Evolutionary conservation across 2,888 invertebrate genomes (phyloP).

Genomic region (Pristionchus maxplancki): DNA sequence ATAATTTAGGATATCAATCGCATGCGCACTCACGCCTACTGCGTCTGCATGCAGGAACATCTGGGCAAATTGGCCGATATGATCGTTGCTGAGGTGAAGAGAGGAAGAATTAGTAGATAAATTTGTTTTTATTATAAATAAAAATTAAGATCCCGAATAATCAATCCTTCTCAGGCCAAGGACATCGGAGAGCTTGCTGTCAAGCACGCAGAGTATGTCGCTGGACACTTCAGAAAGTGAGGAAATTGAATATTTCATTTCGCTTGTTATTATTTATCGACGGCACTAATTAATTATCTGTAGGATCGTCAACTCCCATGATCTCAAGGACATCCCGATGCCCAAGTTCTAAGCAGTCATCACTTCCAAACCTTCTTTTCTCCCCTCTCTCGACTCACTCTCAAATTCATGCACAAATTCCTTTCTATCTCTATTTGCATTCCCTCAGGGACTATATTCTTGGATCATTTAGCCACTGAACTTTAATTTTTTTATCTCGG

Average conservation of each 20-base stretch:
- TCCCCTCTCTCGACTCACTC: neutral
- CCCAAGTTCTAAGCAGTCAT: neutral
- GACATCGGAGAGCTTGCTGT: neutral
- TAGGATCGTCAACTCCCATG: neutral
- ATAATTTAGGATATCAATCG: conserved; percentile 34
- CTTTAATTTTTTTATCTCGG: too few species aligned
- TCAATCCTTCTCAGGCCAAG: neutral
- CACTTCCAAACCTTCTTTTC: neutral
- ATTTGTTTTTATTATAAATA: neutral
- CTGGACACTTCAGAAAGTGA: conserved; percentile 2
- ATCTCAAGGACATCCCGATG: neutral
- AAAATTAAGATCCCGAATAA: neutral
- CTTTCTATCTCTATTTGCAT: too few species aligned
- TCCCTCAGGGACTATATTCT: too few species aligned
- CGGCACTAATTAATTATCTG: neutral
- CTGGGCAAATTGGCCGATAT: neutral
- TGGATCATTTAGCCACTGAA: too few species aligned
- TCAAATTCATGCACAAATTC: neutral
- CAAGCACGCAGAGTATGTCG: conserved; percentile 38
- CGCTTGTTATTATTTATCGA: neutral
- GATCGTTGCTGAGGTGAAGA: conserved; percentile 25
- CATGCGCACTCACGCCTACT: neutral
- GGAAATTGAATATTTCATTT: neutral
- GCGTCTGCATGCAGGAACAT: neutral
- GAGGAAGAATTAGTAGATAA: neutral